Evolutionary conservation across 2,113 vertebrate genomes (phyloP), one percentile per base, ranked within the genome.

Genomic region (Dipodomys merriami): DNA sequence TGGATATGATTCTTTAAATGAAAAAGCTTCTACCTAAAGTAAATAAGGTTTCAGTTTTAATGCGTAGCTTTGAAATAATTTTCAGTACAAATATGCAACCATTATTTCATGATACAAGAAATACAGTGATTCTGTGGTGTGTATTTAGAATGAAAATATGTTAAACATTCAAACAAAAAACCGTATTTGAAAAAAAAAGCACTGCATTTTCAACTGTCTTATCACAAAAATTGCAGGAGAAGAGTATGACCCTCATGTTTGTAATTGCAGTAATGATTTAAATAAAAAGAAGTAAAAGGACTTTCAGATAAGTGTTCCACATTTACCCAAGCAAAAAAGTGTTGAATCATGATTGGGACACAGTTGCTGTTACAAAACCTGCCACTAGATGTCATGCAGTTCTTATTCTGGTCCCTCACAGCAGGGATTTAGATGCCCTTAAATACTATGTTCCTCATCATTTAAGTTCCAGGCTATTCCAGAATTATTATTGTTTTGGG

Each of bases 311-410:
- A 80, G 7, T 27, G 77, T 6, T 7, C 57, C 7, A 49, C 86
- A 80, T 7, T 35, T 83, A 46, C 20, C 6, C 44, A 6, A n/a
- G 27, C 3, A 62, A 7, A 85, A 60, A 18, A 68, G 6, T 29
- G 80, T 33, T 82, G 9, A 79, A 64, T 35, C 44, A 7, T 46
- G 11, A 25, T 77, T 69, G 29, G 35, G 2, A 39, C 69, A 39
- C 22, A 83, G 8, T 20, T 94, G 93, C 80, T 87, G 29, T 57
- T 72, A 27, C 27, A 71, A n/a, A 35, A 88, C 19, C 25, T 57
- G 29, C 96, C 96, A 96, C 96, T 96, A 97, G 96, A 91, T 96
- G 96, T 95, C 96, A 95, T 5, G 0, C 39, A 25, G n/a, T 39
- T 95, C 94, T 95, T 49, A 90, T 10, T 77, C 60, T 94, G 71